phyloP scores from a whole-genome alignment of 2,113 vertebrate genomes.

The Axis porcinus region DNA sequence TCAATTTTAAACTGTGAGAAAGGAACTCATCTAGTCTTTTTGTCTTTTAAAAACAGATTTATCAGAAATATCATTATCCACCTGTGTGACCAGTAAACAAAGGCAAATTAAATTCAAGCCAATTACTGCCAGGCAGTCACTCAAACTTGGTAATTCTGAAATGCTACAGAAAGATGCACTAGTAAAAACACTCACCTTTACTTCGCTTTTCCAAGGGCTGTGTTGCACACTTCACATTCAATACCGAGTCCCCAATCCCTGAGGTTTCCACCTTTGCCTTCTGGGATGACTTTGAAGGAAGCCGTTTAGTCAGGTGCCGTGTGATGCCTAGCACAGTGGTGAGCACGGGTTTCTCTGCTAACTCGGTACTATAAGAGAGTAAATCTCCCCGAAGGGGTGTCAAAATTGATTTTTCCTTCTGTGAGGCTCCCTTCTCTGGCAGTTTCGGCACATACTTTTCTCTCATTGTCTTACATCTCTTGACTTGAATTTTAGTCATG shows the following conservation, averaged over 20 bases:
- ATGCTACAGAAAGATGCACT: not conserved
- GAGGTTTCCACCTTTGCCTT: constrained; percentile 47
- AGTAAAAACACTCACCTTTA: constrained; percentile 60
- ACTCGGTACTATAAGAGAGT: not conserved
- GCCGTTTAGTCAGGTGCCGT: constrained; percentile 41
- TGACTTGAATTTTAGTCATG: constrained; percentile 81
- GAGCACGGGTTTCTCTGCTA: constrained; percentile 29
- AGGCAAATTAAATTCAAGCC: not conserved
- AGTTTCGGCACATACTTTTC: constrained; percentile 87
- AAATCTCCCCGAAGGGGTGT: constrained; percentile 11
- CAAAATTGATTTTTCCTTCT: constrained; percentile 52
- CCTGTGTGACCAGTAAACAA: not conserved
- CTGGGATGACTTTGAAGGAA: not conserved
- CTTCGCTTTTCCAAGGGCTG: constrained; percentile 61
- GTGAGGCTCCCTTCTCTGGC: constrained; percentile 72
- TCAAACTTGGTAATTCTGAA: not conserved
- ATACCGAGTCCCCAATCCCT: constrained; percentile 42
- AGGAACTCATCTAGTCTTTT: not conserved
- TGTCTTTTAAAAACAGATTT: not conserved
- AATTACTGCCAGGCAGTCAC: not conserved
- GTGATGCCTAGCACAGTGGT: not conserved
- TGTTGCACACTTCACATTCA: constrained; percentile 63
- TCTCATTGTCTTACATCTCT: constrained; percentile 87
- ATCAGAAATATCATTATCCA: not conserved
- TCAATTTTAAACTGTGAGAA: constrained; percentile 23